A percentile compares a stretch with the other conserved stretches of the same genome.
These are phyloP conservation scores for Oxyruncus cristatus DNA, from an alignment of 2,113 vertebrate species.

Conservation along the genomic window DNA sequence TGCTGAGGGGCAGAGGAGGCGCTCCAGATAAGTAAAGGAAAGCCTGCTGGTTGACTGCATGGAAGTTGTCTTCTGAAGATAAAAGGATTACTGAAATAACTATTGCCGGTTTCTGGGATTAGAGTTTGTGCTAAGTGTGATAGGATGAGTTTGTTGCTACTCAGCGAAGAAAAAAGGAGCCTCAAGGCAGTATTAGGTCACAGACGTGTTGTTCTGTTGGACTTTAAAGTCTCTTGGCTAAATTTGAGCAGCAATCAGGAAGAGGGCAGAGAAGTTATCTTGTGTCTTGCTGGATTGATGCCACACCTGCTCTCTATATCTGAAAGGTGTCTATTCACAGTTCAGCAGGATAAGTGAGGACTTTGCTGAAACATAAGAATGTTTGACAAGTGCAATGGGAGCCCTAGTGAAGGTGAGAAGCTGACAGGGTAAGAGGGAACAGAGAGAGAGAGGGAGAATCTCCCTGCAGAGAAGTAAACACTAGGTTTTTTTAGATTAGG, in stretches of 20 bases:
- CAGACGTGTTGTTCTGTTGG: not conserved
- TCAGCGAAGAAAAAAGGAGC: not conserved
- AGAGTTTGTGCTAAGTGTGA: not conserved
- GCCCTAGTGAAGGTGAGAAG: not conserved
- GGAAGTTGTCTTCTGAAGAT: not conserved
- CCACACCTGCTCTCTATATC: not conserved
- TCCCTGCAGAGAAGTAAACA: not conserved
- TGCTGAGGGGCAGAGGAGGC: not conserved
- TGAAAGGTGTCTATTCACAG: slow-evolving; percentile 20
- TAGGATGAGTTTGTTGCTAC: not conserved
- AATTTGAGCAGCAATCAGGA: not conserved
- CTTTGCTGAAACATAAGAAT: not conserved
- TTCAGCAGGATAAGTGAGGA: not conserved
- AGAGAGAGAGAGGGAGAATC: not conserved
- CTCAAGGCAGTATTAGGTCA: not conserved
- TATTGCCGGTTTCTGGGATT: not conserved
- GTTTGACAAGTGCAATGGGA: not conserved
- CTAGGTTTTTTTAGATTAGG: not conserved
- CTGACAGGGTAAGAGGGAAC: not conserved
- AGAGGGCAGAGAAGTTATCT: slow-evolving; percentile 10
- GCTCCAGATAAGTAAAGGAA: not conserved
- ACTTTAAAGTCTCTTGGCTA: not conserved
- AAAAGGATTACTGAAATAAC: slow-evolving; percentile 6
- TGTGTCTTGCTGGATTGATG: not conserved
- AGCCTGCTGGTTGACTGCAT: not conserved